Conservation (phyloP, 1,140 invertebrate species). For the Lordiphosa mommai region DNA sequence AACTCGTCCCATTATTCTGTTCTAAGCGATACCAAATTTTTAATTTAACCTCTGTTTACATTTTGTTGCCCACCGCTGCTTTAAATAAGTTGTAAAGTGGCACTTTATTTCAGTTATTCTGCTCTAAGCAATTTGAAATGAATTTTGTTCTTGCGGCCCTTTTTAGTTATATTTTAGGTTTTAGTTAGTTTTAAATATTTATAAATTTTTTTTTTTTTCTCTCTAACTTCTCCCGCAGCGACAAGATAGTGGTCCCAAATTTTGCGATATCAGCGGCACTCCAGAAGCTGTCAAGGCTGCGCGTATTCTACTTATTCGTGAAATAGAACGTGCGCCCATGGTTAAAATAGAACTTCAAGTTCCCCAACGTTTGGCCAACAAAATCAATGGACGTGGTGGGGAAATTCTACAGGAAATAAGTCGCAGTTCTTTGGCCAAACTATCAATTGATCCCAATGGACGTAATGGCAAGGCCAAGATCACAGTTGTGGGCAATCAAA, state of each 20-base stretch:
- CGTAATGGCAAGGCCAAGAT: conserved; percentile 79
- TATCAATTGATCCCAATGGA: conserved; percentile 64
- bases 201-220: neutral
- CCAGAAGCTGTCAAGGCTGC: conserved; percentile 84
- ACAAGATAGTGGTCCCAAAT: conserved; percentile 80
- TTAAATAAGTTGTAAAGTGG: too few species aligned
- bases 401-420: conserved; percentile 86
- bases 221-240: conserved; percentile 36
- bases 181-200: conserved; percentile 12
- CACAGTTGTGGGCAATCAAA: conserved; percentile 82
- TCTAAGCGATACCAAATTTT: too few species aligned
- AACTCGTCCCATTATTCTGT: too few species aligned
- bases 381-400: conserved; percentile 86
- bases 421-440: conserved; percentile 70
- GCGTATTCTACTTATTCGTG: conserved; percentile 85
- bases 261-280: conserved; percentile 85
- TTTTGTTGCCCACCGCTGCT: too few species aligned
- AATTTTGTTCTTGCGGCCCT: too few species aligned
- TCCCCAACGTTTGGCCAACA: conserved; percentile 83
- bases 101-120: too few species aligned
- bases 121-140: too few species aligned
- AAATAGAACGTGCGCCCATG: conserved; percentile 85
- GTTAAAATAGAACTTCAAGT: conserved; percentile 85
- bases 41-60: too few species aligned
- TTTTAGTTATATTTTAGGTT: too few species aligned